Conservation (phyloP, 2,888 invertebrate species). For the Carcina quercana region DNA sequence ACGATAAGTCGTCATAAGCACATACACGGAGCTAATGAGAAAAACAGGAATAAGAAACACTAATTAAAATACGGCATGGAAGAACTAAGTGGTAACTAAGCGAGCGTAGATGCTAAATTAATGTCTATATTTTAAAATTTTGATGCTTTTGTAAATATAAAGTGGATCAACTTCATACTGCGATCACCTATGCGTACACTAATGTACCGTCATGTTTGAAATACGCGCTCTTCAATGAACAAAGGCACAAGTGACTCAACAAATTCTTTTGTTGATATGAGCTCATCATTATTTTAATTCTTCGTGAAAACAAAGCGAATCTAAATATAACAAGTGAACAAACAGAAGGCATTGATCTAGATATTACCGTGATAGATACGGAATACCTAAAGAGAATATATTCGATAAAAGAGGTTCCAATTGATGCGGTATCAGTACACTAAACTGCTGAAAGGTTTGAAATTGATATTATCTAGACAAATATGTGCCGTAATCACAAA, state of each 20-base stretch:
- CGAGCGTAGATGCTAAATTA: too few species aligned
- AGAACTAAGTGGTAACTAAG: too few species aligned
- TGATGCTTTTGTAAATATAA: too few species aligned
- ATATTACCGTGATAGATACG: slow-evolving; percentile 1
- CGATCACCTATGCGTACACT: too few species aligned
- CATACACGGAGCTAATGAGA: slow-evolving; percentile 1
- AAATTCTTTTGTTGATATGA: too few species aligned
- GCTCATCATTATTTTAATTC: too few species aligned
- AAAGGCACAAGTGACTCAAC: too few species aligned
- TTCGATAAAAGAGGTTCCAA: slow-evolving; percentile 11
- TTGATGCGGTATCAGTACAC: slow-evolving; percentile 11
- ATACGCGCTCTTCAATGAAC: too few species aligned
- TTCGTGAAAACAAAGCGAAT: background rate
- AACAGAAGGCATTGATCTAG: slow-evolving; percentile 2
- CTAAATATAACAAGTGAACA: background rate
- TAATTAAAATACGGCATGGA: slow-evolving; percentile 2
- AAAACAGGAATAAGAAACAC: background rate
- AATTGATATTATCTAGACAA: slow-evolving; percentile 18
- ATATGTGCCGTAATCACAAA: slow-evolving; percentile 24
- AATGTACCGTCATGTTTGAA: too few species aligned
- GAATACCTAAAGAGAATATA: slow-evolving; percentile 3
- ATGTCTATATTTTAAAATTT: too few species aligned
- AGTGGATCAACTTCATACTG: too few species aligned
- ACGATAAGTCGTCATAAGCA: slow-evolving; percentile 4
- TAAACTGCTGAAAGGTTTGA: slow-evolving; percentile 23